Conservation (phyloP, 1,140 invertebrate species). For the Melitaea cinxia region DNA sequence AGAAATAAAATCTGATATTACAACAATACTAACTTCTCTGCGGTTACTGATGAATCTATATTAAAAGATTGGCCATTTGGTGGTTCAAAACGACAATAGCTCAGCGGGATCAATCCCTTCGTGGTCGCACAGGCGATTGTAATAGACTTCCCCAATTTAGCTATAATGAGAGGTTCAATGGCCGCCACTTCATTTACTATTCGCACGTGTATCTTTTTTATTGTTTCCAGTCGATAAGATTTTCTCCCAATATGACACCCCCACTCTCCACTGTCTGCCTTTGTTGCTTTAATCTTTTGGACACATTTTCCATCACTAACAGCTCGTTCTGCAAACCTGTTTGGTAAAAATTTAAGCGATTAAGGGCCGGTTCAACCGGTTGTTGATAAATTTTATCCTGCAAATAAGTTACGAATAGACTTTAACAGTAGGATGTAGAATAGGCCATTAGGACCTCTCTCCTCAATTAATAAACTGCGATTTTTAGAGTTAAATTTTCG, state of each 20-base stretch:
- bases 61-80: constrained; percentile 62
- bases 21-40: constrained; percentile 55
- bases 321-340: constrained; percentile 51
- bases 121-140: constrained; percentile 60
- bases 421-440: too few species aligned
- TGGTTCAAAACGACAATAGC: constrained; percentile 70
- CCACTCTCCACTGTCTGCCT: constrained; percentile 61
- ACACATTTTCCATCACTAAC: constrained; percentile 55
- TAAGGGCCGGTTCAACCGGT: too few species aligned
- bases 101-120: constrained; percentile 50
- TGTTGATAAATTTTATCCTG: too few species aligned
- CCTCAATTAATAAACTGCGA: too few species aligned
- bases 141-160: constrained; percentile 46
- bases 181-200: constrained; percentile 65
- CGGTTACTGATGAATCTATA: constrained; percentile 57
- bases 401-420: too few species aligned
- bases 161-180: constrained; percentile 52
- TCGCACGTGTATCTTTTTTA: constrained; percentile 56
- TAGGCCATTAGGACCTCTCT: too few species aligned
- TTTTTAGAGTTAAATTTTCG: too few species aligned
- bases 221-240: constrained; percentile 47
- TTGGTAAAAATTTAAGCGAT: background rate
- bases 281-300: constrained; percentile 49
- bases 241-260: constrained; percentile 61
- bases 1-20: too few species aligned